Evolutionary conservation across 2,888 invertebrate species (phyloP), one percentile per base, ranked within the genome.

Genomic region (Leucozona laternaria): DNA sequence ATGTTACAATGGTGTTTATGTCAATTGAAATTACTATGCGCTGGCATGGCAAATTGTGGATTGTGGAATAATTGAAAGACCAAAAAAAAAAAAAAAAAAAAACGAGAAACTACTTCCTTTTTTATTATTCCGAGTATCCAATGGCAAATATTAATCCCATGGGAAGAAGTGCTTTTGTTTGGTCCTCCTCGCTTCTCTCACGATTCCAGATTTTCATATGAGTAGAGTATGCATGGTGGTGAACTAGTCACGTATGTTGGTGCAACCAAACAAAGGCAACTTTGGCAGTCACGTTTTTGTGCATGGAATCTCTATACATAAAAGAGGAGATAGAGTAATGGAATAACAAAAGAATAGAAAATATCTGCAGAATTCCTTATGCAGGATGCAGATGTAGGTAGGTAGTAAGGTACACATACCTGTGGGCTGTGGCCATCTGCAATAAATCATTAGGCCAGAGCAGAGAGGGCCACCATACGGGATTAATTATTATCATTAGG

Each of bases 291-390:
- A 85, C 84, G 84, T 85, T 79, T 66, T 17, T 28, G 20, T 73
- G 66, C 66, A 57, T 68, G 48, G 34, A 57, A 68, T 60, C 25
- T 45, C 40, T 53, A 43, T 17, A 53, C 53, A 53, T n/a, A n/a
- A n/a, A n/a, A n/a, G n/a, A 64, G 37, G 31, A 45, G 40, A 53
- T 57, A 73, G 37, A 40, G 37, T 37, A 60, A 20, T 37, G 55
- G 68, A 40, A 79, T 62, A 80, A 71, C 77, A 77, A 85, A 55
- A 60, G 72, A 68, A 22, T 72, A 17, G 80, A 45, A 72, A 53
- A 68, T 85, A 85, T 85, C 84, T 85, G 85, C 85, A 81, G 81
- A 77, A 80, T 77, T 80, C 76, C 60, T 76, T 80, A 80, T 78
- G 78, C 78, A 78, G 78, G 62, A 73, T 81, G 76, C 76, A 80